phyloP scores from a whole-genome alignment of 64 coral and sea anemone genomes.

The Dendrophyllia cribrosa region DNA sequence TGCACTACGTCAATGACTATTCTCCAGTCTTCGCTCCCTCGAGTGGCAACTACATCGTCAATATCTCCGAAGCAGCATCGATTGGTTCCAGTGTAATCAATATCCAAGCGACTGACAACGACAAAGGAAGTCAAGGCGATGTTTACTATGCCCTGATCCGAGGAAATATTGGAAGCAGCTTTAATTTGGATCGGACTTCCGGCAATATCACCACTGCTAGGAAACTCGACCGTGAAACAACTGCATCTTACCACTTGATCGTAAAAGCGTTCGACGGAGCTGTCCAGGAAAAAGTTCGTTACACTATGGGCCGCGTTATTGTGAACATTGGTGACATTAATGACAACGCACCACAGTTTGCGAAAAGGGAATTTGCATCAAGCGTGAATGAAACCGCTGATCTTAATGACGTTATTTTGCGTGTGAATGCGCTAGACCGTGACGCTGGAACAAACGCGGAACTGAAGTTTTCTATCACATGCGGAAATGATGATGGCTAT shows the following conservation, averaged over 20 bases:
- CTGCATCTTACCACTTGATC: conserved; percentile 6
- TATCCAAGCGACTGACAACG: conserved; percentile 62
- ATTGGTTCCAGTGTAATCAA: conserved; percentile 22
- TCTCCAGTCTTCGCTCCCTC: conserved; percentile 55
- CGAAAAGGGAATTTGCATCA: neutral
- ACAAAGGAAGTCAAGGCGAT: conserved; percentile 68
- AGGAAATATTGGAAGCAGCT: conserved; percentile 56
- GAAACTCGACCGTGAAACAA: conserved; percentile 56
- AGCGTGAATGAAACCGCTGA: conserved; percentile 49
- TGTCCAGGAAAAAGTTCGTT: conserved; percentile 69
- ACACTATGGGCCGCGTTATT: conserved; percentile 4
- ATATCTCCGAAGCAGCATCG: conserved; percentile 31
- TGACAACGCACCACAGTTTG: conserved; percentile 67
- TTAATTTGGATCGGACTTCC: conserved; percentile 57
- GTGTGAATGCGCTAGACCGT: conserved; percentile 27
- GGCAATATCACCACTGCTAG: conserved; percentile 42
- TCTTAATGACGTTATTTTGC: conserved; percentile 20
- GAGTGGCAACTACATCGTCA: neutral
- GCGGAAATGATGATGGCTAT: conserved; percentile 57
- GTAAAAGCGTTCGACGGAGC: conserved; percentile 70
- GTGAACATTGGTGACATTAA: conserved; percentile 62
- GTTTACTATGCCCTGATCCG: conserved; percentile 39
- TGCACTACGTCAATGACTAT: conserved; percentile 78
- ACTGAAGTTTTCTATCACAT: conserved; percentile 51
- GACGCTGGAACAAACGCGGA: conserved; percentile 56